Base-by-base conservation (phyloP, 2,888 invertebrate species). In the Emesis furor region DNA sequence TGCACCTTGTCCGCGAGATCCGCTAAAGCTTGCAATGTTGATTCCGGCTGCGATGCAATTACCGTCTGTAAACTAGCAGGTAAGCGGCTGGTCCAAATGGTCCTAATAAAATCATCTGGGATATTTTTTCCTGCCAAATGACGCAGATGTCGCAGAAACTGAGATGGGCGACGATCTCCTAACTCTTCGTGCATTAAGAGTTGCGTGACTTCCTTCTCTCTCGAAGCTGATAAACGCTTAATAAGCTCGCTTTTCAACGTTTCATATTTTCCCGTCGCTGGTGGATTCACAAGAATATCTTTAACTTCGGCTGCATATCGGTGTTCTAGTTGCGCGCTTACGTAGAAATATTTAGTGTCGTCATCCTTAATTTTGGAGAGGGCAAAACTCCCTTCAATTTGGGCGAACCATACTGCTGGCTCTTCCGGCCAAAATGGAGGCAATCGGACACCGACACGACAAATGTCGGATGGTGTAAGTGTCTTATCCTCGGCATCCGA, bases 81-180 rank as follows among this genome's bases (percentile, higher is more conserved):
- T 2, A 39, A 39, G 8, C 39, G 39, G 8, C 39, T 42, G 7
- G 39, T 39, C 6, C 7, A 1, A 8, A 7, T 39, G 39, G 6
- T 39, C 39, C 24, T 24, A 10, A 59, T 59, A 59, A 87, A 84
- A 2, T 82, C 82, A 2, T 84, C 74, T 0, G 82, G 77, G 2
- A 88, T 62, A 12, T 3, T 39, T 0, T 79, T 67, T 1, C 88
- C 84, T 0, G 88, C 85, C 3, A 86, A 62, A 35, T 71, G 30
- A 37, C 83, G 74, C 30, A 87, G 51, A 59, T 86, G 86, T 17
- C 86, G 73, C 4, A 84, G 73, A 35, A 85, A 87, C n/a, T 84
- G 83, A 0, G 85, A 86, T 5, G 84, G 84, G 62, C 79, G 81
- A 6, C 84, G 35, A n/a, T 84, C 84, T 0, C 84, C 81, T 0